Evolutionary conservation across 2,113 vertebrate genomes (phyloP).

Genomic region (Halichoeres trimaculatus): DNA sequence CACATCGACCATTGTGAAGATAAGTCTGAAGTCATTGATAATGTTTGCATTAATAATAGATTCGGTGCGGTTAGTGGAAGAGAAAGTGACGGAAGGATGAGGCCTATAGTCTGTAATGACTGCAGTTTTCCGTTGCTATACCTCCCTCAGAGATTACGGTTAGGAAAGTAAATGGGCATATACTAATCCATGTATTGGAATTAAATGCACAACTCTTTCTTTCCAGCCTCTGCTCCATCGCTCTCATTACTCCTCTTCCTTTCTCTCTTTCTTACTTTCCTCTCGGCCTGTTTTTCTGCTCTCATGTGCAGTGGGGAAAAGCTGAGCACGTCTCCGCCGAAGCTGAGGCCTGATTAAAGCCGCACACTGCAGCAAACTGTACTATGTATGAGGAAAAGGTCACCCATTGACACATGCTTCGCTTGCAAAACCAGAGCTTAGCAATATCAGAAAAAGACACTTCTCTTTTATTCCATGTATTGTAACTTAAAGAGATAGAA

Average conservation of each 20-base stretch:
- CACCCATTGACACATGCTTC: slow-evolving; percentile 62
- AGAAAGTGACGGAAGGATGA: slow-evolving; percentile 38
- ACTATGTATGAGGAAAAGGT: slow-evolving; percentile 63
- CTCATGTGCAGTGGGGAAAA: slow-evolving; percentile 50
- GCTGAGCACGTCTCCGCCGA: slow-evolving; percentile 40
- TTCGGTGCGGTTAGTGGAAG: slow-evolving; percentile 26
- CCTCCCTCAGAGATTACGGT: slow-evolving; percentile 62
- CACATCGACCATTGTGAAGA: slow-evolving; percentile 43
- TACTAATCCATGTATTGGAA: slow-evolving; percentile 66
- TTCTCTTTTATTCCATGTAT: slow-evolving; percentile 40
- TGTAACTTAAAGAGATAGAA: slow-evolving; percentile 23
- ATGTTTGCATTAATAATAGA: slow-evolving; percentile 77
- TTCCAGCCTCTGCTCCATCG: slow-evolving; percentile 28
- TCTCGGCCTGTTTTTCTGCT: slow-evolving; percentile 21
- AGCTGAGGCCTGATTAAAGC: slow-evolving; percentile 63
- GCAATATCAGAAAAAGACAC: slow-evolving; percentile 34
- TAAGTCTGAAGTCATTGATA: slow-evolving; percentile 57
- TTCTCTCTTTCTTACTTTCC: slow-evolving; percentile 4
- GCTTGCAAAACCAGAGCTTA: slow-evolving; percentile 61
- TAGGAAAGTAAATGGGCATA: slow-evolving; percentile 59
- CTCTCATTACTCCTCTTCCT: slow-evolving; percentile 16
- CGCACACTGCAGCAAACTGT: slow-evolving; percentile 54
- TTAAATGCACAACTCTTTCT: slow-evolving; percentile 58
- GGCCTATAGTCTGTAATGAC: slow-evolving; percentile 58
- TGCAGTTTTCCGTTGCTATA: slow-evolving; percentile 50